Percentiles rank a stretch among this genome's conserved stretches.
Evolutionary conservation across 1,140 invertebrate species (phyloP).

Genomic region (Littorina saxatilis): DNA sequence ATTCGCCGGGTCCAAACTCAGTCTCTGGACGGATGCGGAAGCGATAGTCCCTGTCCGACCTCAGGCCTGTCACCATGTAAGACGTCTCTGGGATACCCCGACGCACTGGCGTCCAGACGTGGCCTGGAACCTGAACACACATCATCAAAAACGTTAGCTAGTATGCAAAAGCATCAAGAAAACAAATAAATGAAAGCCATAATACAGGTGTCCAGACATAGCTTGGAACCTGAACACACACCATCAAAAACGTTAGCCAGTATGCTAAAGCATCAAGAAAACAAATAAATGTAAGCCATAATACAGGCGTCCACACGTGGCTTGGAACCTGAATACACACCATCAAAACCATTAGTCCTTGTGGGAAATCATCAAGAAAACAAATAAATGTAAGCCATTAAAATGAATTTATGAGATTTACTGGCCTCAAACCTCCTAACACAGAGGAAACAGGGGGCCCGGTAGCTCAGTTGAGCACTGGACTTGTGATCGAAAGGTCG

Average conservation of each 20-base stretch:
- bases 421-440: neutral
- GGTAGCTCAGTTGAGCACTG: too few relatives aligned
- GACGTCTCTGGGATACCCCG: slow-evolving; percentile 61
- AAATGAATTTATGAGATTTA: neutral
- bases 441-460: too few relatives aligned
- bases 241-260: too few relatives aligned
- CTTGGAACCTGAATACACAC: slow-evolving; percentile 51
- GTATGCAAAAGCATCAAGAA: neutral
- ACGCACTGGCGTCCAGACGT: slow-evolving; percentile 64
- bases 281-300: neutral
- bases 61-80: slow-evolving; percentile 64
- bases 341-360: too few relatives aligned
- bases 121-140: slow-evolving; percentile 51
- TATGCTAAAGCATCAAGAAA: neutral
- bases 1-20: slow-evolving; percentile 96
- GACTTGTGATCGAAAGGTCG: too few relatives aligned
- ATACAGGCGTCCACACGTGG: slow-evolving; percentile 65
- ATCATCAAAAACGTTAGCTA: too few relatives aligned
- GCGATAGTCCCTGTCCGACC: slow-evolving; percentile 85
- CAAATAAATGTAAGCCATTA: neutral
- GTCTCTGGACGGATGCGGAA: slow-evolving; percentile 98
- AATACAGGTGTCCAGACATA: slow-evolving; percentile 65
- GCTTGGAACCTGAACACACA: slow-evolving; percentile 50
- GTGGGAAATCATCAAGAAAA: neutral
- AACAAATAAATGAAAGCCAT: neutral